These are phyloP conservation scores for Drosophila parvula DNA, from an alignment of 1,140 invertebrate genomes.

Conservation along the genomic window DNA sequence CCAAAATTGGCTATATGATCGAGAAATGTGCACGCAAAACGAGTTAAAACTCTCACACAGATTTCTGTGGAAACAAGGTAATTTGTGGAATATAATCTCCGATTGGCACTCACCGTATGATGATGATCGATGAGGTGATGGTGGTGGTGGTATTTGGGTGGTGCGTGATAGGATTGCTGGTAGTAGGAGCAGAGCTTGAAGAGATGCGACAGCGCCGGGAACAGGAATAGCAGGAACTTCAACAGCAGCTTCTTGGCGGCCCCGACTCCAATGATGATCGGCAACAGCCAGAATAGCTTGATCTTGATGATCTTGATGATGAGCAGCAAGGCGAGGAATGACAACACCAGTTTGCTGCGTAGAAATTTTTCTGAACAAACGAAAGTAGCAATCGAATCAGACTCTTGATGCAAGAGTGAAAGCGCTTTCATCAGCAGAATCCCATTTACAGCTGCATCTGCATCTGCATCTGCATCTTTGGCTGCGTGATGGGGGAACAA, in stretches of 20 bases:
- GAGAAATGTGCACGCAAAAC: background rate
- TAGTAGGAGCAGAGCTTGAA: constrained; percentile 94
- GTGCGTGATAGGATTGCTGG: constrained; percentile 89
- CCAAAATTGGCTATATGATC: background rate
- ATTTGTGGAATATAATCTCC: constrained; percentile 22
- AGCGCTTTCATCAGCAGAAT: constrained; percentile 44
- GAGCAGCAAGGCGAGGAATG: constrained; percentile 89
- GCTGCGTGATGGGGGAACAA: constrained; percentile 16
- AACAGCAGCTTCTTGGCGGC: constrained; percentile 92
- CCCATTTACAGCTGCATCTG: constrained; percentile 14
- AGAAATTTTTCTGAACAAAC: constrained; percentile 88
- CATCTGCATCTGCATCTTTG: constrained; percentile 10
- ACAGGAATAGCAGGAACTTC: constrained; percentile 91
- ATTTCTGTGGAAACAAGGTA: constrained; percentile 7
- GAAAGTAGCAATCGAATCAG: constrained; percentile 61
- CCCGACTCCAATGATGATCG: constrained; percentile 89
- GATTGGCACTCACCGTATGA: constrained; percentile 84
- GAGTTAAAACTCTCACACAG: constrained; percentile 2
- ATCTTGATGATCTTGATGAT: constrained; percentile 92
- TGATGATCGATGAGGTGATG: constrained; percentile 89
- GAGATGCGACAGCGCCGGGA: constrained; percentile 91
- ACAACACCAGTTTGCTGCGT: constrained; percentile 89
- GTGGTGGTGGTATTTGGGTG: constrained; percentile 92
- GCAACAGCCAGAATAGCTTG: constrained; percentile 90
- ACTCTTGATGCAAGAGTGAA: constrained; percentile 63